Base-by-base conservation (phyloP, 2,888 invertebrate genomes). In the Sicus ferrugineus region DNA sequence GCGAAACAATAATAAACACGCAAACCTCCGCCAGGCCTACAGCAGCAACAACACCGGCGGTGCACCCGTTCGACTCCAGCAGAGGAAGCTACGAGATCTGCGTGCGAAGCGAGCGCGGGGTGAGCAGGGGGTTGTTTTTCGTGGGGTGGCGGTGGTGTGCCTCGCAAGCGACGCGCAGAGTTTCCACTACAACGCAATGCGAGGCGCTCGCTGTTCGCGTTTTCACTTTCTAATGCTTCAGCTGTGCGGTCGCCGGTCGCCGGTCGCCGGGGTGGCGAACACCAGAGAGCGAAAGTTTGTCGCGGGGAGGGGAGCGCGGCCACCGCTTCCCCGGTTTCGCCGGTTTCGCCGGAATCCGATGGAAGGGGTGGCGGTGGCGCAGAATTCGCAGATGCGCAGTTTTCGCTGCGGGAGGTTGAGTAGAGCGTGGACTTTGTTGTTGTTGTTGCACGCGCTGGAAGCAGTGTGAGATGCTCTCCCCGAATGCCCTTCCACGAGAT, bases 131-230 rank as follows among this genome's bases (percentile, higher is more conserved):
- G 23, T 54, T 54, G 3, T 16, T 4, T 54, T 19, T 19, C 11
- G 14, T 1, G 50, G 23, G 3, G 2, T 19, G 6, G 50, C 16
- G 54, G 54, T 28, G 54, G 28, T 16, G 54, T 23, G 9, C n/a
- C 19, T 9, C 46, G n/a, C 46, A 14, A n/a, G 3, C n/a, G 42
- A 42, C 23, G 14, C 23, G 6, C 21, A 19, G 7, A 21, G 50
- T 54, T 54, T 54, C 28, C 54, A 21, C 54, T 54, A 26, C 54
- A 28, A 14, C 54, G 28, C 28, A 9, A 54, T 54, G 28, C 54
- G 14, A 54, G 28, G 26, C 54, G 14, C 54, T 23, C 54, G 28
- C 11, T 21, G 7, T 19, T 23, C 6, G 9, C 14, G 26, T 19
- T 54, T 54, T 54, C 54, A 26, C 28, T 54, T 54, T 54, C 54